Base-by-base conservation (phyloP, 2,797 vertebrate species). In the Pagetopsis macropterus region DNA sequence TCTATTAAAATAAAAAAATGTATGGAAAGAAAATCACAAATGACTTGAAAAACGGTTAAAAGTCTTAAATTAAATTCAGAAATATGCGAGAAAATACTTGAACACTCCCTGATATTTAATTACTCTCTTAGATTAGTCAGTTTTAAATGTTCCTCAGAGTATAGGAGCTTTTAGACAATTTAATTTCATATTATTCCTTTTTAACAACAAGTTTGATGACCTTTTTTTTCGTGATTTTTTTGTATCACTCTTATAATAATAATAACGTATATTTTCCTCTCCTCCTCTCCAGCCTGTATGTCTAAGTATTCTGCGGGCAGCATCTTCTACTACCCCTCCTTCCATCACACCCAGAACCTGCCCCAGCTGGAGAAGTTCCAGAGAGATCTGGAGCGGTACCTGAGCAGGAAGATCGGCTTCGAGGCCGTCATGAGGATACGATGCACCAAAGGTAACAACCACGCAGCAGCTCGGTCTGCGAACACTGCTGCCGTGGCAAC, bases 351-450 rank as follows among this genome's bases (percentile, higher is more conserved):
- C 75, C 97, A 98, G 88, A 98, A 97, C 84, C 92, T 94, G 37
- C 83, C 95, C 46, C 96, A 96, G 91, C 89, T 94, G 15, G 95
- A 97, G 70, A 98, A 97, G 91, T 89, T 99, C 78, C 96, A 97
- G 81, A 96, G 94, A 78, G 98, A 99, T 79, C 94, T 99, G 4
- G 96, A 97, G 83, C 95, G 96, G 55, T 99, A 99, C 88, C 94
- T 99, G 79, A 97, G 94, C 64, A 94, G 98, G 69, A 99, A 99
- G 94, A 97, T 99, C 58, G 98, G 98, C 71, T 99, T 99, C 45
- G 98, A 99, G 94, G 97, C 98, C 0, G 98, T 99, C 63, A 99
- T 99, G 98, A 96, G 98, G 86, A 99, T 99, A 93, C 94, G 98
- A 37, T 99, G 98, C 89, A 99, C 98, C 21, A 99, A 99, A 97